phyloP scores from a whole-genome alignment of 2,888 invertebrate genomes.

The Priocnemis perturbator region DNA sequence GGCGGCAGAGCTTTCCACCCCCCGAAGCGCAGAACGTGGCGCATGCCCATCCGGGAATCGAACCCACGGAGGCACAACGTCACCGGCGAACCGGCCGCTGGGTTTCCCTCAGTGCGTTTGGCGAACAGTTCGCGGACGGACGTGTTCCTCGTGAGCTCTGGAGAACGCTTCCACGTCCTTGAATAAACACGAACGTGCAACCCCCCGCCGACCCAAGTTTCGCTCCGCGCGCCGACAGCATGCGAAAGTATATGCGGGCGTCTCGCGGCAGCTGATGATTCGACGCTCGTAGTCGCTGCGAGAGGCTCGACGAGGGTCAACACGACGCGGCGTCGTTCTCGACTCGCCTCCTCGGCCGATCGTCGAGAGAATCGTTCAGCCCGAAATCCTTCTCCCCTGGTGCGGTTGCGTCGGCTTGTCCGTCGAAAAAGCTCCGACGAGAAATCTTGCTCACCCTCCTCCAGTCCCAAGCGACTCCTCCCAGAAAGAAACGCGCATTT shows the following conservation, averaged over 20 bases:
- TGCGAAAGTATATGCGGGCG: no score
- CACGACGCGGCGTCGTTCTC: no score
- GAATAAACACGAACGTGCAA: conserved; percentile 40
- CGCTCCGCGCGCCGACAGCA: no score
- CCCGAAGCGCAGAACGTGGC: conserved; percentile 66
- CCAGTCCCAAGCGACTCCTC: not conserved
- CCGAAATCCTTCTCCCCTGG: no score
- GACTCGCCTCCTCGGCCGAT: no score
- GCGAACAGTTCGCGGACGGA: conserved; percentile 74
- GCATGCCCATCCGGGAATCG: conserved; percentile 72
- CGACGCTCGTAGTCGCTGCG: not conserved
- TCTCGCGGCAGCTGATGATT: no score
- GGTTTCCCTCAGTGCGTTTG: conserved; percentile 62
- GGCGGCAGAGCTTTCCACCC: conserved; percentile 38
- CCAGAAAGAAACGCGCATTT: no score
- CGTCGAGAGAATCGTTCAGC: not conserved
- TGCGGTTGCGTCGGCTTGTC: no score
- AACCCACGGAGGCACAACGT: conserved; percentile 65
- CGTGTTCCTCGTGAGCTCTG: conserved; percentile 58
- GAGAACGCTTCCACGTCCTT: conserved; percentile 45
- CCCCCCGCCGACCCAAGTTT: not conserved
- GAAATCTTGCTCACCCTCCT: no score
- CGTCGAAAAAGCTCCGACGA: no score
- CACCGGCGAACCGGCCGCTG: conserved; percentile 70
- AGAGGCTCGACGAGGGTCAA: not conserved